Percentiles rank a stretch among this genome's conserved stretches.
Evolutionary conservation across 1,140 invertebrate species (phyloP).

Genomic region (Scylla paramamosain): DNA sequence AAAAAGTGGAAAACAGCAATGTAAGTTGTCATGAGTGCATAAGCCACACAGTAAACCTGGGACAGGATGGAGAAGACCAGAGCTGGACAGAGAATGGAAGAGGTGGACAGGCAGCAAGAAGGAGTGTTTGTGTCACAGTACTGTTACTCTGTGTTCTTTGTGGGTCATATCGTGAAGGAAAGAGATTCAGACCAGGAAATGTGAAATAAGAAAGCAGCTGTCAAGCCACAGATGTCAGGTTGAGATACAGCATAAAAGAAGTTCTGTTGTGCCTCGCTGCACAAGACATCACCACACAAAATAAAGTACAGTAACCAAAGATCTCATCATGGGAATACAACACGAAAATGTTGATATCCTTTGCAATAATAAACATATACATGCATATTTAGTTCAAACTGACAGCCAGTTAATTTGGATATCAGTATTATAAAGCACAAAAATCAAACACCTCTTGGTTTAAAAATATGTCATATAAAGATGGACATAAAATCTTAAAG

Average conservation of each 20-base stretch:
- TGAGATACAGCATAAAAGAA: background rate
- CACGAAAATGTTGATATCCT: too few species aligned
- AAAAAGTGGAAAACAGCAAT: background rate
- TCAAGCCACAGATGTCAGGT: background rate
- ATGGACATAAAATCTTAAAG: too few species aligned
- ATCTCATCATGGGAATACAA: background rate
- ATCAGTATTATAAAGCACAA: too few species aligned
- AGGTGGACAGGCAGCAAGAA: background rate
- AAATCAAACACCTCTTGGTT: too few species aligned
- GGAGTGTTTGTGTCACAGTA: background rate
- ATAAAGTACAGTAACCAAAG: background rate
- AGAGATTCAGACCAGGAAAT: background rate
- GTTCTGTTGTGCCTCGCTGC: background rate
- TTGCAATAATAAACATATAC: too few species aligned
- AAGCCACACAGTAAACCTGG: background rate
- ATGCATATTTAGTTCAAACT: too few species aligned
- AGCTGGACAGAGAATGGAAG: background rate
- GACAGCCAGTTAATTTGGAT: too few species aligned
- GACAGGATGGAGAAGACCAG: background rate
- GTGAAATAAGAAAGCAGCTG: background rate
- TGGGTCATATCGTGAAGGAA: background rate
- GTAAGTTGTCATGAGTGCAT: slow-evolving; percentile 16
- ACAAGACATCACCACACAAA: background rate
- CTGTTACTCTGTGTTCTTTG: background rate
- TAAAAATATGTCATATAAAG: too few species aligned